Percentiles rank a stretch among this genome's conserved stretches.
Conservation (phyloP, 2,797 vertebrate genomes). For the Sebastes aleutianus region DNA sequence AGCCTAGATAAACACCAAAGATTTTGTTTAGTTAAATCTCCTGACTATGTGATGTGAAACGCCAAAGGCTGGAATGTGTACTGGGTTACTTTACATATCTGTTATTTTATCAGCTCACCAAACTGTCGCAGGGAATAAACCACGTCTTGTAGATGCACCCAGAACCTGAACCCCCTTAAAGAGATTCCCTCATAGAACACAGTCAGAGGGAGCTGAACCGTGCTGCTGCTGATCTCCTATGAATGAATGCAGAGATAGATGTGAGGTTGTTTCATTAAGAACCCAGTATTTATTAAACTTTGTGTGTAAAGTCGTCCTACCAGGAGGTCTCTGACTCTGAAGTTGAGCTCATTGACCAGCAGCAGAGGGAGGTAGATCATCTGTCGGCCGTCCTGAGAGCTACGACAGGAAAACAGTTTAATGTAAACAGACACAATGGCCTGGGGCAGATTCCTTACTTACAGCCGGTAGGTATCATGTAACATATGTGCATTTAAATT, state of each 20-base stretch:
- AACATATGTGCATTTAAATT: not conserved
- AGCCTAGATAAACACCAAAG: conserved; percentile 78
- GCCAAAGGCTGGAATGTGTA: not conserved
- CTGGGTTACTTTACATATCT: not conserved
- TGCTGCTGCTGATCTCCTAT: conserved; percentile 90
- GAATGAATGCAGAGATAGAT: not conserved
- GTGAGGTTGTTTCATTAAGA: not conserved
- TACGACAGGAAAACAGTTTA: conserved; percentile 42
- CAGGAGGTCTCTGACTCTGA: conserved; percentile 92
- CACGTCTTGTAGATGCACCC: conserved; percentile 96
- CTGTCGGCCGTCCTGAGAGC: conserved; percentile 89
- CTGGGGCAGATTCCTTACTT: not conserved
- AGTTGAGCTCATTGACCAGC: conserved; percentile 95
- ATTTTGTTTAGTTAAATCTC: not conserved
- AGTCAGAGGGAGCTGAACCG: conserved; percentile 88
- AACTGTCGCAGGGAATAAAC: conserved; percentile 93
- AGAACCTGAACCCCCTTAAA: conserved; percentile 91
- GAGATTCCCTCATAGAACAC: conserved; percentile 93
- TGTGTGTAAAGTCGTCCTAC: conserved; percentile 73
- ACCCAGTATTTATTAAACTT: not conserved
- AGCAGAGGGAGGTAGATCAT: conserved; percentile 95
- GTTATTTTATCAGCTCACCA: conserved; percentile 78
- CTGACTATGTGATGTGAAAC: not conserved
- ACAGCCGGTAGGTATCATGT: not conserved
- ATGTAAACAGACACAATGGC: not conserved